Percentiles rank a stretch among this genome's conserved stretches.
These are phyloP conservation scores for Andinoacara biseriatus DNA, from an alignment of 2,113 vertebrate genomes.

Conservation along the genomic window DNA sequence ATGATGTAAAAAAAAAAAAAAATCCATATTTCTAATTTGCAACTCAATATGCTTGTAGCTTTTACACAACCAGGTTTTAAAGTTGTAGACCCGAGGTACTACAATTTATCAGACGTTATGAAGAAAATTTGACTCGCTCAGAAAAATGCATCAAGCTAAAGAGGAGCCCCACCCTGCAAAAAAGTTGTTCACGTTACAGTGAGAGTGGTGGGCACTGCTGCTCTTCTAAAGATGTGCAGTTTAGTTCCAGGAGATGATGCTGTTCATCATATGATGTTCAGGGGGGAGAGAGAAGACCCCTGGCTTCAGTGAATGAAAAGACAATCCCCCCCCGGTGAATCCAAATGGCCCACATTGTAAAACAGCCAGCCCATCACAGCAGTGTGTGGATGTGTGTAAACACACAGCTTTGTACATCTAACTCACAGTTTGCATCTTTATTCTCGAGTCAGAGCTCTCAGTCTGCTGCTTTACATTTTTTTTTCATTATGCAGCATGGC, in stretches of 20 bases:
- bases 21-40: too few relatives aligned
- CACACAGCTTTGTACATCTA: slow-evolving; percentile 17
- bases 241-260: slow-evolving; percentile 1
- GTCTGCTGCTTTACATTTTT: slow-evolving; percentile 41
- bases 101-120: not conserved
- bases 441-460: slow-evolving; percentile 16
- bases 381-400: slow-evolving; percentile 10
- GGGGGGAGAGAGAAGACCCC: not conserved
- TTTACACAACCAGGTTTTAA: not conserved
- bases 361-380: slow-evolving; percentile 25
- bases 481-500: slow-evolving; percentile 31
- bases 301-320: not conserved
- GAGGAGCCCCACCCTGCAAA: not conserved
- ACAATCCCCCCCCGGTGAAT: slow-evolving; percentile 20
- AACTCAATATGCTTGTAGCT: not conserved
- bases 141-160: not conserved
- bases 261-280: not conserved
- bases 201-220: not conserved
- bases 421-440: slow-evolving; percentile 32
- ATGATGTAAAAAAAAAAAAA: not conserved
- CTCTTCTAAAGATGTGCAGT: not conserved
- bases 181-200: not conserved
- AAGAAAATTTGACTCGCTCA: not conserved
- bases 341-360: slow-evolving; percentile 22
- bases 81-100: not conserved